Evolutionary conservation across 2,888 invertebrate genomes (phyloP).

Genomic region (Pantelozetes paolii): DNA sequence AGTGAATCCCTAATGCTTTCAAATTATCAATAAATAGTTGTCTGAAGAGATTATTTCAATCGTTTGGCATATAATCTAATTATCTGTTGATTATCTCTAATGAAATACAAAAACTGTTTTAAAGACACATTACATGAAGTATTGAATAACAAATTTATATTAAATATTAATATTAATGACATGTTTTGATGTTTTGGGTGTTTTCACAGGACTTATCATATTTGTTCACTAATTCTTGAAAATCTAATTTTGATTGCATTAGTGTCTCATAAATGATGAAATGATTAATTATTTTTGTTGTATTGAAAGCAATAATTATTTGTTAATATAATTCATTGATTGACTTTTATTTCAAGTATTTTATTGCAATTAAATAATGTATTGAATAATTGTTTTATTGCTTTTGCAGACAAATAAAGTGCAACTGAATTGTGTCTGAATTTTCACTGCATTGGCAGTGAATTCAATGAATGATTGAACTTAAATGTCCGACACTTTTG

Average conservation of each 20-base stretch:
- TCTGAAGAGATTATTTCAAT: not conserved
- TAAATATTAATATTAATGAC: not conserved
- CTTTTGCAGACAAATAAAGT: not conserved
- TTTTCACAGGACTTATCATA: not conserved
- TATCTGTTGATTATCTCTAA: slow-evolving; percentile 3
- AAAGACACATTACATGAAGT: not conserved
- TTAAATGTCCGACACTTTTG: not conserved
- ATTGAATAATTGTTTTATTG: slow-evolving; percentile 15
- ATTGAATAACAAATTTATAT: not conserved
- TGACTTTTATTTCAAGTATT: not conserved
- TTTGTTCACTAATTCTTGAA: too few relatives aligned
- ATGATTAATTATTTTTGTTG: not conserved
- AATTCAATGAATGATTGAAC: not conserved
- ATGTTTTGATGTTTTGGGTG: slow-evolving; percentile 4
- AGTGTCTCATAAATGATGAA: not conserved
- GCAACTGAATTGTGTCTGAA: not conserved
- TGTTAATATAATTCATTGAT: not conserved
- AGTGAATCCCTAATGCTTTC: not conserved
- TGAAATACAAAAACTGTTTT: not conserved
- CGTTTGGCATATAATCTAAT: not conserved
- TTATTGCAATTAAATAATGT: not conserved
- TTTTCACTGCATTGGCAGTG: too few relatives aligned
- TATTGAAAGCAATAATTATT: not conserved
- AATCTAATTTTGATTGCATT: slow-evolving; percentile 4
- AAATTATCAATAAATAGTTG: not conserved